A percentile compares a stretch with the other conserved stretches of the same genome.
Evolutionary conservation across 2,888 invertebrate species (phyloP).

Genomic region (Eretmocerus hayati): DNA sequence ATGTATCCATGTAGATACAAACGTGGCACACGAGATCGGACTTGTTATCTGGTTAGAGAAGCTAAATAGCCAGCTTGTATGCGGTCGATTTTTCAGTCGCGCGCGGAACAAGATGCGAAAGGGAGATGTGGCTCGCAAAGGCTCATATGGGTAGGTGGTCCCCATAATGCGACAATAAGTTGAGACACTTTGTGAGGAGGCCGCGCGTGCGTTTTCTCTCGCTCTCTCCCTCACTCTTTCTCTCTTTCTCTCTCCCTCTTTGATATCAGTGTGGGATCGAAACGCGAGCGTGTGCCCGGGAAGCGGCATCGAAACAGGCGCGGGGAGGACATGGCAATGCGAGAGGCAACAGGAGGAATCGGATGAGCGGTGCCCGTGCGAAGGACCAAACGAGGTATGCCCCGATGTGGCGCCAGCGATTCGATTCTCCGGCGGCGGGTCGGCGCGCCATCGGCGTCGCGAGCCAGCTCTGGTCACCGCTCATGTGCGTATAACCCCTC

Average conservation of each 20-base stretch:
- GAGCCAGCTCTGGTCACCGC: too few relatives aligned
- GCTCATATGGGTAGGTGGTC: constrained; percentile 36
- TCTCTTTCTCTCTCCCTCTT: too few relatives aligned
- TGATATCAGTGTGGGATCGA: constrained; percentile 39
- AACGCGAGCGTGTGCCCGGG: constrained; percentile 28
- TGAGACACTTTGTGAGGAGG: constrained; percentile 13
- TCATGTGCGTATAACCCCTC: too few relatives aligned
- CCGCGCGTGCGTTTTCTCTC: not conserved
- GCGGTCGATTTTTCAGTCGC: too few relatives aligned
- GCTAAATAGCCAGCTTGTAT: too few relatives aligned
- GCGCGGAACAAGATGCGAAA: constrained; percentile 14
- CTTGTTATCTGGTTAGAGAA: too few relatives aligned
- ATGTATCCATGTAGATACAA: too few relatives aligned
- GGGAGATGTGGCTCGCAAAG: constrained; percentile 6
- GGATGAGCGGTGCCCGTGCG: constrained; percentile 3
- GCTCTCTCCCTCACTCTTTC: too few relatives aligned
- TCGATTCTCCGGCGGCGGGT: constrained; percentile 2
- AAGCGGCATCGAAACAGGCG: too few relatives aligned
- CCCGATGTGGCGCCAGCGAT: constrained; percentile 21
- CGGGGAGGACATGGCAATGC: constrained; percentile 4
- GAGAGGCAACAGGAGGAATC: constrained; percentile 7
- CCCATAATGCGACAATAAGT: constrained; percentile 45
- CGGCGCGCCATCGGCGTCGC: constrained; percentile 1
- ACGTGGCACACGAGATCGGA: too few relatives aligned
- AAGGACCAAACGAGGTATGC: constrained; percentile 18